phyloP scores from a whole-genome alignment of 92 coral and sea anemone species.

The Montipora capitata region DNA sequence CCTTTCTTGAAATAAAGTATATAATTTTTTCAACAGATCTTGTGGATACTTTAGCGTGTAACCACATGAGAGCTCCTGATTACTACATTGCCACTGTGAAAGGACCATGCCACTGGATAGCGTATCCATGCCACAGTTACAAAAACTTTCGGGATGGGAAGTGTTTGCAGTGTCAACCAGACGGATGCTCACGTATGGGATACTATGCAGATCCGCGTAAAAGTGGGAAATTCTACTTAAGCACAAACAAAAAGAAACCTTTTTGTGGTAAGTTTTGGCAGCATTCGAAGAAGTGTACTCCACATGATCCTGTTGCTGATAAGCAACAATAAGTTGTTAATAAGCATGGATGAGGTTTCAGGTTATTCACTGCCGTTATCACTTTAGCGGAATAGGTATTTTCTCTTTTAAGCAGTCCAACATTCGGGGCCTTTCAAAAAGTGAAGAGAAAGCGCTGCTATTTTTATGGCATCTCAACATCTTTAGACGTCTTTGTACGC shows the following conservation, averaged over 20 bases:
- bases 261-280: slow-evolving; percentile 36
- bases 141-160: slow-evolving; percentile 46
- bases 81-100: slow-evolving; percentile 67
- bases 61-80: slow-evolving; percentile 66
- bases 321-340: too few species aligned
- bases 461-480: too few species aligned
- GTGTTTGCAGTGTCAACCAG: slow-evolving; percentile 40
- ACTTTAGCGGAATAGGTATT: too few species aligned
- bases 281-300: too few species aligned
- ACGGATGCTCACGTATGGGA: slow-evolving; percentile 65
- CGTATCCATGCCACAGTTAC: slow-evolving; percentile 56
- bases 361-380: too few species aligned
- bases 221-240: slow-evolving; percentile 40
- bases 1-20: too few species aligned
- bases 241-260: slow-evolving; percentile 45
- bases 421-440: too few species aligned
- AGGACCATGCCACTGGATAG: slow-evolving; percentile 59
- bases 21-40: not conserved
- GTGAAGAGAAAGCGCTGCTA: too few species aligned
- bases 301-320: too few species aligned
- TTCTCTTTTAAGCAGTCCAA: too few species aligned
- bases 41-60: slow-evolving; percentile 17
- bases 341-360: too few species aligned
- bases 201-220: slow-evolving; percentile 46
- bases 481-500: too few species aligned